Evolutionary conservation across 2,113 vertebrate genomes (phyloP), one percentile per base, ranked within the genome.

Genomic region (Hyperopisus bebe): DNA sequence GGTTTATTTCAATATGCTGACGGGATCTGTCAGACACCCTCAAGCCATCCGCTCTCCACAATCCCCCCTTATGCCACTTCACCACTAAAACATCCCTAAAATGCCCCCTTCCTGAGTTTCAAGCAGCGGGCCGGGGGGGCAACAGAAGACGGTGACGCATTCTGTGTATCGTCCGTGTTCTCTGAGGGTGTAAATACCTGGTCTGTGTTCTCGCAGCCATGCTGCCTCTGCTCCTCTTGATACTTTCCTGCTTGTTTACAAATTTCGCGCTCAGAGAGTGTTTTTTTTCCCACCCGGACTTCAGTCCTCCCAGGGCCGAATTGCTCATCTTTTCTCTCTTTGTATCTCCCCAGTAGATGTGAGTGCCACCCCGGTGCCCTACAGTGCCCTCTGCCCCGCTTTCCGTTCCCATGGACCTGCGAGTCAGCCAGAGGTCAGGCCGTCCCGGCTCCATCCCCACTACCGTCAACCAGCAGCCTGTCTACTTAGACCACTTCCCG

Each of bases 341-440:
- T 35, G 9, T 27, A 39, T 21, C 7, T 27, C 62, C 44, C 70
- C 31, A 95, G 94, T 93, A 92, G 90, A 95, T 92, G 94, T 92
- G 90, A 93, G 89, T 90, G 35, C 88, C 90, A 90, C 86, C 88
- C 48, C 35, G 88, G 58, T 86, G 66, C 31, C 5, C 27, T 21
- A 19, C 35, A 17, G 48, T 19, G 11, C 82, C 82, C 66, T 89
- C 80, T 55, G 47, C 86, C 51, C 70, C 44, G 89, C 58, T 24
- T 88, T 10, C 91, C n/a, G 87, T 89, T 91, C 95, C 96, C 94
- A 98, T 98, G 98, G 98, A 98, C 95, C 96, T 98, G 91, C 95
- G 97, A 42, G 96, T 98, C 91, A 96, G 96, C 91, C 97, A 96
- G 92, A 95, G 97, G 90, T 92, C 97, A 48, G 88, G 94, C 47